phyloP scores from a whole-genome alignment of 2,113 vertebrate genomes.

The Chaetops frenatus region DNA sequence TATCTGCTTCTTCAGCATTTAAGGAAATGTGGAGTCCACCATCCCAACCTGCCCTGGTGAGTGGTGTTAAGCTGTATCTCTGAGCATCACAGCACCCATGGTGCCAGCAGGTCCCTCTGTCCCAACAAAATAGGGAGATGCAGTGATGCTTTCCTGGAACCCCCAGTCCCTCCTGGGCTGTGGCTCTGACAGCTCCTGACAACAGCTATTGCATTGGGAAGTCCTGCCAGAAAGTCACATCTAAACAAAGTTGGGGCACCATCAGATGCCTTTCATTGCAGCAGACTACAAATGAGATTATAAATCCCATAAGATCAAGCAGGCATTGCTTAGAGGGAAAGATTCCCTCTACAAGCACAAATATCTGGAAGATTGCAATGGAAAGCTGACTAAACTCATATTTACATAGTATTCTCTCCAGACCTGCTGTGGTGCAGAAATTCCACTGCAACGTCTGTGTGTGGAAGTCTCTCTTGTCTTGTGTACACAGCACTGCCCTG shows the following conservation, averaged over 20 bases:
- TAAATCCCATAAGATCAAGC: background rate
- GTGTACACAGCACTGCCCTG: conserved; percentile 11
- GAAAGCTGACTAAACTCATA: background rate
- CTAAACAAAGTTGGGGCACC: background rate
- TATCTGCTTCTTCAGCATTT: background rate
- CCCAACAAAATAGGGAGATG: rapidly evolving
- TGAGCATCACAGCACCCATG: background rate
- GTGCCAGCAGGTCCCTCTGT: background rate
- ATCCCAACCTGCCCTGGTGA: background rate
- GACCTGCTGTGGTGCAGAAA: background rate
- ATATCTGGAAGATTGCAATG: background rate
- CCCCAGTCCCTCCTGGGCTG: background rate
- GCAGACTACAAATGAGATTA: background rate
- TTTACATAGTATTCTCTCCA: background rate
- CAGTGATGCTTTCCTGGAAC: rapidly evolving
- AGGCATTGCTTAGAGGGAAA: background rate
- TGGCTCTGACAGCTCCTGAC: background rate
- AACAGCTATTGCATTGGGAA: background rate
- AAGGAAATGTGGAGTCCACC: background rate
- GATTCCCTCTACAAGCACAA: background rate
- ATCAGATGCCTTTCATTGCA: background rate
- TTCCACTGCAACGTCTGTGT: background rate
- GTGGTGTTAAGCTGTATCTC: background rate
- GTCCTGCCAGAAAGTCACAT: background rate
- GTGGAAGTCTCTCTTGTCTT: conserved; percentile 1